Evolutionary conservation across 2,113 vertebrate genomes (phyloP).

Genomic region (Gorsachius goisagi): DNA sequence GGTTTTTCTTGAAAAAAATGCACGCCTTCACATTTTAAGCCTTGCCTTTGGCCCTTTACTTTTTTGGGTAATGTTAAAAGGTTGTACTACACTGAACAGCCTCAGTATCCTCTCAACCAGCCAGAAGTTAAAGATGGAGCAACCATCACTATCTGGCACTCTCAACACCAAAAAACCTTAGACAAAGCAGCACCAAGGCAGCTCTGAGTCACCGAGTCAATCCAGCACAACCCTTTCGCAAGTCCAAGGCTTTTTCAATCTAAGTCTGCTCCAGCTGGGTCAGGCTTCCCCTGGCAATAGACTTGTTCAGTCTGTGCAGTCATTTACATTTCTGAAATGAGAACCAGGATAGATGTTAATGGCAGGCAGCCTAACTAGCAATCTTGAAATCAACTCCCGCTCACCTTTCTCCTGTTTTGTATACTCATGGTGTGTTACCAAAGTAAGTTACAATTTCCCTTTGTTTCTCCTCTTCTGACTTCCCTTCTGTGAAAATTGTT

Average conservation of each 20-base stretch:
- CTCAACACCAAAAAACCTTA: neutral
- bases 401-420: neutral
- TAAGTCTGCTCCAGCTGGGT: neutral
- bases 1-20: neutral
- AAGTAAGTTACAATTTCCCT: neutral
- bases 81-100: neutral
- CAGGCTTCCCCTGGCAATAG: neutral
- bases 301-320: neutral
- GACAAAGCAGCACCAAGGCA: neutral
- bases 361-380: neutral
- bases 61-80: neutral
- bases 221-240: neutral
- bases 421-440: fast-evolving
- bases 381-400: neutral
- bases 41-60: neutral
- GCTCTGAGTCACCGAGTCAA: neutral
- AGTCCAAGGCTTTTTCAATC: neutral
- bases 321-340: neutral
- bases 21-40: neutral
- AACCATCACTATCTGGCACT: neutral
- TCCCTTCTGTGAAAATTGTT: neutral
- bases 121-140: neutral
- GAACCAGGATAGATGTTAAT: neutral
- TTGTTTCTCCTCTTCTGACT: neutral
- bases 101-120: neutral